phyloP scores from a whole-genome alignment of 2,113 vertebrate species.

The Odocoileus hemionus region DNA sequence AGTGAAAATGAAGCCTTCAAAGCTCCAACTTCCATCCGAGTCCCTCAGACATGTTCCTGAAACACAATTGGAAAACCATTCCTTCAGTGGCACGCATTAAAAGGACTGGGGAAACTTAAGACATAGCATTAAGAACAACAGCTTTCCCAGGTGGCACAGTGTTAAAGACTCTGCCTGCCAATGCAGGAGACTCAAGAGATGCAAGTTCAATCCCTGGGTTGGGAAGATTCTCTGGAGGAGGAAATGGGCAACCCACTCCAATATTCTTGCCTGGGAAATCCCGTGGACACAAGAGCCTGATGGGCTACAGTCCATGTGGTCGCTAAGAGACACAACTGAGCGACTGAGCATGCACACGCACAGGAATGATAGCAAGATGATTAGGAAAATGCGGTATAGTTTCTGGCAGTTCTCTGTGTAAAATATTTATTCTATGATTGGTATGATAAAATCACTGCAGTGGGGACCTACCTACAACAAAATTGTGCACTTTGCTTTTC shows the following conservation, averaged over 20 bases:
- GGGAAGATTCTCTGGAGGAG: not conserved
- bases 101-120: not conserved
- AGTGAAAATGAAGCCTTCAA: not conserved
- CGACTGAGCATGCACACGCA: not conserved
- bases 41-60: not conserved
- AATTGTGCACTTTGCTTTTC: not conserved
- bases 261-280: not conserved
- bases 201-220: not conserved
- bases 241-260: not conserved
- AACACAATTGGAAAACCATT: not conserved
- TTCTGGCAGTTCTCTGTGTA: not conserved
- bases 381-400: not conserved
- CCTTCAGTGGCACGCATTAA: not conserved
- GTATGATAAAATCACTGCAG: not conserved
- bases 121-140: not conserved
- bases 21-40: not conserved
- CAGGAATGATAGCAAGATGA: not conserved
- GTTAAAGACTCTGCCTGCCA: not conserved
- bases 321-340: not conserved
- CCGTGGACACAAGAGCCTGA: not conserved
- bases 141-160: not conserved
- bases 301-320: not conserved
- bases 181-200: not conserved
- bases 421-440: slow-evolving; percentile 4
- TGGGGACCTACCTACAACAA: not conserved